phyloP scores from a whole-genome alignment of 1,140 invertebrate species.

The Leucophenga varia region DNA sequence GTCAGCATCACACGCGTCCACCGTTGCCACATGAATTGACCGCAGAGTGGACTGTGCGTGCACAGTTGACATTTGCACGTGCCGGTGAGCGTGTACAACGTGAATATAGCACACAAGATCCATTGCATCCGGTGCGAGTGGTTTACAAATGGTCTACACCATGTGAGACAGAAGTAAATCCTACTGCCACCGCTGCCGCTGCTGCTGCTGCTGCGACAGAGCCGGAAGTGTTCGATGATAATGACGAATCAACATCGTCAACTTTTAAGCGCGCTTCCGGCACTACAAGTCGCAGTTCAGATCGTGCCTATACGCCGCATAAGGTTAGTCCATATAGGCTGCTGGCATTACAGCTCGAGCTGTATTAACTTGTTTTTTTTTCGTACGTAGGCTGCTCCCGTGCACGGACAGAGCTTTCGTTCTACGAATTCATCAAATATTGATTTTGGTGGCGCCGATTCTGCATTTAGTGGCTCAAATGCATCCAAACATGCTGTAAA shows the following conservation, averaged over 20 bases:
- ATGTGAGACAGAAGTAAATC: constrained; percentile 13
- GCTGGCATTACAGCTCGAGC: no score
- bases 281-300: constrained; percentile 5
- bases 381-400: constrained; percentile 13
- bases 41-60: constrained; percentile 55
- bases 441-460: constrained; percentile 33
- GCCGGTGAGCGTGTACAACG: constrained; percentile 38
- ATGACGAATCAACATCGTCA: constrained; percentile 9
- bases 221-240: constrained; percentile 26
- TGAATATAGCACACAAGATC: constrained; percentile 33
- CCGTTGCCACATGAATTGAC: constrained; percentile 49
- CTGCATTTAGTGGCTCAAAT: constrained; percentile 49
- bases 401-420: constrained; percentile 39
- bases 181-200: not conserved
- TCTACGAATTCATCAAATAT: constrained; percentile 47
- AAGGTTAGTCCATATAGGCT: constrained; percentile 13
- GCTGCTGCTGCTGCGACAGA: not conserved
- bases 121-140: constrained; percentile 43
- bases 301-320: constrained; percentile 7
- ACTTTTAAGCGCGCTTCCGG: not conserved
- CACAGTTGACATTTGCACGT: constrained; percentile 48
- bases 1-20: constrained; percentile 1
- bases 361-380: no score
- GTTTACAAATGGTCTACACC: constrained; percentile 40
- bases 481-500: constrained; percentile 17